Evolutionary conservation across 1,140 invertebrate genomes (phyloP), one percentile per base, ranked within the genome.

Genomic region (Antheraea pernyi): DNA sequence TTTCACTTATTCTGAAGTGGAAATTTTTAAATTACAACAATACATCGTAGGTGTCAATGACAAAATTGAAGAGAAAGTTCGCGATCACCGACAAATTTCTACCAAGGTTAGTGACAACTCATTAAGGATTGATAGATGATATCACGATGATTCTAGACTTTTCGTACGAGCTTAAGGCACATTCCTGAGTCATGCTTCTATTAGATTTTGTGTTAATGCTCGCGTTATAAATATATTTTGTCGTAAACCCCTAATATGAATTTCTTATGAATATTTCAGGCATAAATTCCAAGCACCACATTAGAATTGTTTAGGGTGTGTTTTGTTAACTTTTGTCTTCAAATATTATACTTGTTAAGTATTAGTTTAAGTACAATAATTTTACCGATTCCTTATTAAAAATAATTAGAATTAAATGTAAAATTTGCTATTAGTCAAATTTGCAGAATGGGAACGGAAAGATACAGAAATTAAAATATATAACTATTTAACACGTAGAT

Each of bases 1-100:
- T 84, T 81, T 37, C 68, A 72, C 76, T 83, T 76, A 75, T 80
- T 60, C 18, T 75, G 79, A 74, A 81, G 81, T 87, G 79, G 88
- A 79, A 68, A 81, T 89, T 85, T 85, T 83, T 79, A 70, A 73
- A 74, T 83, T 78, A 74, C 69, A 79, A 74, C 65, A 76, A 81
- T 77, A 83, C 90, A 85, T 82, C 74, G 71, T 88, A 88, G 85
- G 92, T 93, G 92, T 92, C 91, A 93, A 93, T 93, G 92, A 93
- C 88, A 92, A 93, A 84, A 91, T 86, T 85, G 81, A 86, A 89
- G 85, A 92, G 89, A 91, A 92, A 89, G 84, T 92, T 88, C 75
- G 85, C 89, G 79, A 91, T 91, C 74, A 91, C 86, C 72, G 90
- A 93, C 84, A 93, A 91, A 89, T 92, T 93, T 88, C 81, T 92